A percentile compares a stretch with the other conserved stretches of the same genome.
Conservation (phyloP, 2,797 vertebrate species). For the Artibeus lituratus region DNA sequence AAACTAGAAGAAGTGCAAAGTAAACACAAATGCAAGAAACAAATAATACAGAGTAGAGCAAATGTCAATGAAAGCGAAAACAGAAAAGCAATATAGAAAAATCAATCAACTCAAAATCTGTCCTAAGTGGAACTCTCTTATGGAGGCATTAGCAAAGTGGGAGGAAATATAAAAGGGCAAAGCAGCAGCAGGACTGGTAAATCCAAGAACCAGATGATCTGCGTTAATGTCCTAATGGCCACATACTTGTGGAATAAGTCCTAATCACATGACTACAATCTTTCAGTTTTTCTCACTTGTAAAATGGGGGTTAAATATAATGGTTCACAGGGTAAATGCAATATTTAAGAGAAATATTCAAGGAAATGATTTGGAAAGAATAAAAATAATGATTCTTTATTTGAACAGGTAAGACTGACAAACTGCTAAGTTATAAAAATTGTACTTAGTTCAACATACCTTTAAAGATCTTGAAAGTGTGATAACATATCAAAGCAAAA, state of each 20-base stretch:
- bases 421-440: neutral
- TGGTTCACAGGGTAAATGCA: neutral
- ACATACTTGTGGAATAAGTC: rapidly evolving
- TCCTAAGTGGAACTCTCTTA: neutral
- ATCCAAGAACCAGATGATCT: neutral
- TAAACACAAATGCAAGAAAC: neutral
- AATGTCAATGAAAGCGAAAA: neutral
- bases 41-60: neutral
- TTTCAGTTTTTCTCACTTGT: neutral
- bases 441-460: neutral
- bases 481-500: neutral
- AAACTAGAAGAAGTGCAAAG: conserved; percentile 20
- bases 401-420: neutral
- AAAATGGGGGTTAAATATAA: neutral
- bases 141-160: neutral
- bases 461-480: neutral
- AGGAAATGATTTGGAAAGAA: neutral
- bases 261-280: neutral
- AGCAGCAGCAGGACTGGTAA: neutral
- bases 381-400: neutral
- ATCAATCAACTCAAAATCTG: neutral
- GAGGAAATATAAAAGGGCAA: neutral
- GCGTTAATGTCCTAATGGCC: neutral
- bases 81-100: neutral
- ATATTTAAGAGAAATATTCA: neutral